Base-by-base conservation (phyloP, 2,113 vertebrate genomes). In the Alethe diademata region DNA sequence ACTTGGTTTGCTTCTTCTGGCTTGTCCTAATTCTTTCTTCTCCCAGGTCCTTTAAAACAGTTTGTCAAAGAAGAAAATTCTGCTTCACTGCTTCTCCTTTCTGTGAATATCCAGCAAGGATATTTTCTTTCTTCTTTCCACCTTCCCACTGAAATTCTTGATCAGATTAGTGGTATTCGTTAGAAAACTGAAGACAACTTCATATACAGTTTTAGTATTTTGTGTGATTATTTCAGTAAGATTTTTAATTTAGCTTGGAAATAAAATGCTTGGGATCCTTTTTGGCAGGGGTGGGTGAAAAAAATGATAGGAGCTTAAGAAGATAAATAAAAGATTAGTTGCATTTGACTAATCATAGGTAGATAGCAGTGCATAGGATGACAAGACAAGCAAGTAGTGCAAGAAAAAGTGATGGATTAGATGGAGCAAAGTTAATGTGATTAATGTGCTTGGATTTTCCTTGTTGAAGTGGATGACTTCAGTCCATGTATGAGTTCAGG, bases 351-450 rank as follows among this genome's bases (percentile, higher is more conserved):
- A 96, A 94, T 96, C 92, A 82, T 93, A 93, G 80, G 54, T 95
- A 87, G 54, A 91, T 14, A 78, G 43, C 56, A 53, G 20, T 89
- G 64, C 42, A 51, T 20, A 86, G 93, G 54, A 92, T 95, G 42
- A 92, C 18, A 29, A 88, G 66, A 71, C 50, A 93, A 97, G 48
- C 47, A 90, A 73, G 83, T 57, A 74, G 40, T 60, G 69, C 65
- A 88, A 92, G 81, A 64, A 93, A 73, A 96, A 95, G 88, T 86
- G 83, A 94, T 95, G 76, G 81, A 88, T 93, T 96, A 93, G 93
- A 90, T 95, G 92, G 53, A 95, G 86, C 71, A 95, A 79, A 97
- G 92, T 79, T 94, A 97, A 95, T 88, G 86, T 94, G 92, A 96
- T 92, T 90, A 91, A 93, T 79, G 15, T 88, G 20, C 45, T 94